Base-by-base conservation (phyloP, 2,113 vertebrate genomes). In the Podarcis muralis region DNA sequence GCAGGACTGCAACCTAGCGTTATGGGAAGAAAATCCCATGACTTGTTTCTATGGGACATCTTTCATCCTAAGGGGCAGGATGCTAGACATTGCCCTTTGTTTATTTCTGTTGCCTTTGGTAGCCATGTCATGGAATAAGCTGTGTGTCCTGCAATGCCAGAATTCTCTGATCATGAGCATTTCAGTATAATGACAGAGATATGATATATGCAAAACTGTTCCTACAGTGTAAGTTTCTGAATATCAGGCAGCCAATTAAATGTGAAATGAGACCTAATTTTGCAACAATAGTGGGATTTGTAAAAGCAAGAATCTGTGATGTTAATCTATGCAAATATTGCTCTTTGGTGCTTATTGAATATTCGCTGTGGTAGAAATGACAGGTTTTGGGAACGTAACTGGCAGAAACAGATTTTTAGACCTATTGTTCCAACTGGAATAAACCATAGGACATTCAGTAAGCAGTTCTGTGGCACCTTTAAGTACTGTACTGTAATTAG, bases 231-330 rank as follows among this genome's bases (percentile, higher is more conserved):
- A 93, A 92, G 94, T 68, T 86, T 92, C 87, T 92, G 11, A 72
- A 3, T 9, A 62, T 59, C 82, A 23, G 78, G 83, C 82, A 93
- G 86, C n/a, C 90, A 94, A 92, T 92, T 88, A 89, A 85, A 91
- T 94, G 91, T 32, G 95, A 95, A 93, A 72, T 82, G 90, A 93
- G 89, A 92, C 88, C 83, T 90, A 91, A 85, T 93, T 92, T 92
- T 89, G 89, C 93, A 95, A 94, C 89, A 95, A 91, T 80, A 71
- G 48, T 92, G 91, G 82, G 92, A 95, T 95, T 85, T 93, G 94
- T 94, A 87, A 62, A 89, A 88, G 89, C 77, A 81, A 88, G 89
- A 94, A 85, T 48, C 92, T 90, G 77, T 89, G 25, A 71, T 80
- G 90, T 89, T 82, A 87, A 89, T 86, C 2, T 16, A 76, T 92